Conservation (phyloP, 2,113 vertebrate species). For the Desmodus rotundus region DNA sequence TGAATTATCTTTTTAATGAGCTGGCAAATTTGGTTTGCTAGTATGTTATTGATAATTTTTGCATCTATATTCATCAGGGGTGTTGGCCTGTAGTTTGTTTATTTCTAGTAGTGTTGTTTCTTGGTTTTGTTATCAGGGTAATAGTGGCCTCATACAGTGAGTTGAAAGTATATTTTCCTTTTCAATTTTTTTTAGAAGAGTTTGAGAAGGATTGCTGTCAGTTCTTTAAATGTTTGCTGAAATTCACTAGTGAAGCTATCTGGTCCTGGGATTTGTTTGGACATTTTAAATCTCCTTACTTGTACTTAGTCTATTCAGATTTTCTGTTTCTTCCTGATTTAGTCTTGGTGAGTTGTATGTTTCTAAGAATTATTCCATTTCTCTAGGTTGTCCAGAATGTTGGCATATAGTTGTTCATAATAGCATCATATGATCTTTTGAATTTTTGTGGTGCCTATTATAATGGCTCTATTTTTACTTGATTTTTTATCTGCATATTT, state of each 20-base stretch:
- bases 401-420: background rate
- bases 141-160: too few species aligned
- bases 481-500: background rate
- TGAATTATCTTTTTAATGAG: background rate
- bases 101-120: too few species aligned
- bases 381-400: background rate
- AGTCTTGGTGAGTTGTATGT: background rate
- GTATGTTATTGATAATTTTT: too few species aligned
- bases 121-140: too few species aligned
- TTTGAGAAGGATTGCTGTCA: too few species aligned
- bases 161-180: too few species aligned
- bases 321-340: background rate
- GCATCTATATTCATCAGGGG: too few species aligned
- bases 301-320: background rate
- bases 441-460: background rate
- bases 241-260: too few species aligned
- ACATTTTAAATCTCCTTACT: background rate
- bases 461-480: background rate
- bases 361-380: background rate
- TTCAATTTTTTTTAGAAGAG: too few species aligned
- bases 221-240: too few species aligned
- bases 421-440: background rate
- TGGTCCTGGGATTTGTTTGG: too few species aligned
- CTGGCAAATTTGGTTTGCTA: background rate
- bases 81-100: too few species aligned